Conservation (phyloP, 1,140 invertebrate species). For the Drosophila mojavensis region DNA sequence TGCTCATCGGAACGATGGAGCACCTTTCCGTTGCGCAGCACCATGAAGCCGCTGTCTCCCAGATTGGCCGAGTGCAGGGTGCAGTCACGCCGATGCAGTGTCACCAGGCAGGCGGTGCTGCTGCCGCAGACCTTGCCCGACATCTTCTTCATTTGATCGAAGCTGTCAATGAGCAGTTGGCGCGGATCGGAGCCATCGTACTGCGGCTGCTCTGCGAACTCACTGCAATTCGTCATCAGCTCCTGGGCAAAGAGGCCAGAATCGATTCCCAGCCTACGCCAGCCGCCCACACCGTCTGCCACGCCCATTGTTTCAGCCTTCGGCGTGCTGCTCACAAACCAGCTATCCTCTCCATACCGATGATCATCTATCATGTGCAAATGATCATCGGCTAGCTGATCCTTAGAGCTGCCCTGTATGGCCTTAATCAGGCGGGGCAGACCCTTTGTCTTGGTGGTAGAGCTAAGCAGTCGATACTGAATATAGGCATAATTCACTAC, state of each 20-base stretch:
- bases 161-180: slow-evolving; percentile 49
- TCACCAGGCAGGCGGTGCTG: slow-evolving; percentile 63
- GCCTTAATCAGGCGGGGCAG: slow-evolving; percentile 51
- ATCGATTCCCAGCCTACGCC: slow-evolving; percentile 57
- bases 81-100: slow-evolving; percentile 43
- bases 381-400: background rate
- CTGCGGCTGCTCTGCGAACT: background rate
- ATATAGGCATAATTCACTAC: background rate
- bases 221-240: slow-evolving; percentile 50
- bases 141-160: slow-evolving; percentile 13
- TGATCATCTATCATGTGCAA: background rate
- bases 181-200: slow-evolving; percentile 48
- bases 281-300: slow-evolving; percentile 64
- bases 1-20: slow-evolving; percentile 51
- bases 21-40: slow-evolving; percentile 43
- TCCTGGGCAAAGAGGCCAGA: slow-evolving; percentile 57
- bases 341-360: slow-evolving; percentile 65
- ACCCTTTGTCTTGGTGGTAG: background rate
- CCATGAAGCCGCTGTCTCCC: slow-evolving; percentile 61
- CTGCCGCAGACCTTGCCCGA: slow-evolving; percentile 30
- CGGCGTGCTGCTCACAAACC: slow-evolving; percentile 53
- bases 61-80: slow-evolving; percentile 60
- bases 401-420: slow-evolving; percentile 51
- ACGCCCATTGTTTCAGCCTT: slow-evolving; percentile 59
- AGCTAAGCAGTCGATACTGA: background rate